Evolutionary conservation across 2,113 vertebrate species (phyloP).

Genomic region (Caracal caracal): DNA sequence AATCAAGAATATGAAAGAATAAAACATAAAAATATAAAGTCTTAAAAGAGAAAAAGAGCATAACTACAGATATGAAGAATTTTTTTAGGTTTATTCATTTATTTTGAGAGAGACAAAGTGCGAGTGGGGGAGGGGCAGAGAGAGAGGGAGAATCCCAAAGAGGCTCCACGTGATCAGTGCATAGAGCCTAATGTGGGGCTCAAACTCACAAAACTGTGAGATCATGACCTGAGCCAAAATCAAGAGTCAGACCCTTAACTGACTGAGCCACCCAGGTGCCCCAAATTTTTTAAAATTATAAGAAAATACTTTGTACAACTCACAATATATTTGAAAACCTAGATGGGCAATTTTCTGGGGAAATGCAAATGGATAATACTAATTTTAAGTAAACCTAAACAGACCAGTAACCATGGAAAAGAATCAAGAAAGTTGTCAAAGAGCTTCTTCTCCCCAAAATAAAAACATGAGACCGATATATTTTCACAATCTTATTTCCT

Average conservation of each 20-base stretch:
- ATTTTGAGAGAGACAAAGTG: too few relatives aligned
- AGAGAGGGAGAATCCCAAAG: too few relatives aligned
- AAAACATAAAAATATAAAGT: neutral
- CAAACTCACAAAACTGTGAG: too few relatives aligned
- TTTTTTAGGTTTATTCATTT: neutral
- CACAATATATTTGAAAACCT: neutral
- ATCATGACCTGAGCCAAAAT: too few relatives aligned
- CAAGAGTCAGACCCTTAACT: too few relatives aligned
- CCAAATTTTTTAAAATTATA: neutral
- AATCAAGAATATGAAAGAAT: constrained; percentile 7
- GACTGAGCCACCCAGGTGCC: too few relatives aligned
- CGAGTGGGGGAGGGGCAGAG: too few relatives aligned
- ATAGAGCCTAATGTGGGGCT: too few relatives aligned
- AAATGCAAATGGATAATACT: constrained; percentile 41
- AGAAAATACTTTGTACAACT: neutral
- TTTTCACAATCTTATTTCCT: constrained; percentile 21
- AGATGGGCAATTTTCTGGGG: neutral
- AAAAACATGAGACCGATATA: neutral
- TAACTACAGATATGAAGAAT: neutral
- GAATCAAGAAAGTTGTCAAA: constrained; percentile 2
- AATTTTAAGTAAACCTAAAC: constrained; percentile 1
- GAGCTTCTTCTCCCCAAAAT: neutral
- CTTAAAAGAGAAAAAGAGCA: constrained; percentile 3
- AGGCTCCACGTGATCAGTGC: too few relatives aligned
- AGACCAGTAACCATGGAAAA: neutral